These are phyloP conservation scores for Penaeus indicus DNA, from an alignment of 1,140 invertebrate genomes.

Conservation along the genomic window DNA sequence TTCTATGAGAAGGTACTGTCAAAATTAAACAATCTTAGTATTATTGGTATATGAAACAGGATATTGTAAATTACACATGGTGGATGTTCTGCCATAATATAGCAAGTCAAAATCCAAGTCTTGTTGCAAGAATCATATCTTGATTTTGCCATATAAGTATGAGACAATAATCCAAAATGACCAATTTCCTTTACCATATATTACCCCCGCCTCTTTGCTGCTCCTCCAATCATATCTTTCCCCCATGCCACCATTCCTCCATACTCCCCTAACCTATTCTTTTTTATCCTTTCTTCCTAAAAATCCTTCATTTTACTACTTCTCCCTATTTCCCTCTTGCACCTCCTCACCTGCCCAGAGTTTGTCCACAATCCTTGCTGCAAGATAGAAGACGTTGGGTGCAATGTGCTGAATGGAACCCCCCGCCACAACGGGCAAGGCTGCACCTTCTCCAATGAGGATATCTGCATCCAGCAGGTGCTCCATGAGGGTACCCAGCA, in stretches of 20 bases:
- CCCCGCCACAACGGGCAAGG: constrained; percentile 74
- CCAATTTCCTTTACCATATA: too few species aligned
- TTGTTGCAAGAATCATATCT: too few species aligned
- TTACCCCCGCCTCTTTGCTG: background rate
- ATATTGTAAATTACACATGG: too few species aligned
- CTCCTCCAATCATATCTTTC: background rate
- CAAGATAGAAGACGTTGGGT: constrained; percentile 92
- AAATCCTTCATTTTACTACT: background rate
- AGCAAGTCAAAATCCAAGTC: too few species aligned
- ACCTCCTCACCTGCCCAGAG: constrained; percentile 87
- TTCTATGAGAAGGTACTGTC: too few species aligned
- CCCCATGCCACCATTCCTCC: background rate
- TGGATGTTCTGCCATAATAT: too few species aligned
- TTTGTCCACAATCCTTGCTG: constrained; percentile 94
- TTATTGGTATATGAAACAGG: too few species aligned
- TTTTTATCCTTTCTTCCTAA: background rate
- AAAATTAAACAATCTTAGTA: too few species aligned
- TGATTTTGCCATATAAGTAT: too few species aligned
- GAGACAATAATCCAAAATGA: too few species aligned
- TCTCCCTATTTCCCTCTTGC: too few species aligned
- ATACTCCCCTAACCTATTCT: background rate
- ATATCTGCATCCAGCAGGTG: constrained; percentile 92
- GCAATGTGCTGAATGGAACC: constrained; percentile 86
- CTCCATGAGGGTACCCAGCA: constrained; percentile 93
- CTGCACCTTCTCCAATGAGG: constrained; percentile 81